These are phyloP conservation scores for Nymphalis urticae DNA, from an alignment of 2,888 invertebrate genomes.

Conservation along the genomic window DNA sequence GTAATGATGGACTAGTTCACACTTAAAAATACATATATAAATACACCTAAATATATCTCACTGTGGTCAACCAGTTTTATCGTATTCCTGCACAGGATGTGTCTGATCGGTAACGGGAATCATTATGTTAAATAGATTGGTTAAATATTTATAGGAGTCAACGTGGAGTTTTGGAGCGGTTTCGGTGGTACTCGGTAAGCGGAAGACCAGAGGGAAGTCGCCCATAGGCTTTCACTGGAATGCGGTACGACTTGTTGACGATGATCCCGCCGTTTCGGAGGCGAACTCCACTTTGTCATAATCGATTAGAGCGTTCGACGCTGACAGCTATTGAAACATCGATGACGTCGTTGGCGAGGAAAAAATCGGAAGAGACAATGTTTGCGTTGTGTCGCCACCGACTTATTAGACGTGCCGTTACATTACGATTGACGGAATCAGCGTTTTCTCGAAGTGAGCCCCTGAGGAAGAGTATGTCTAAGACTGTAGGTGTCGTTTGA, in stretches of 20 bases:
- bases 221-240: constrained; percentile 30
- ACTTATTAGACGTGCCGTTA: constrained; percentile 85
- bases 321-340: constrained; percentile 83
- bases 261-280: constrained; percentile 61
- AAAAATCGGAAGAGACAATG: constrained; percentile 88
- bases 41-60: constrained; percentile 61
- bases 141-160: constrained; percentile 49
- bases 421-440: constrained; percentile 85
- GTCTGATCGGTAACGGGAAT: constrained; percentile 22
- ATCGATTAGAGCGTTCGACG: constrained; percentile 63
- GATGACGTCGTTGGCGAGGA: constrained; percentile 86
- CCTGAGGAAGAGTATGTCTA: constrained; percentile 82
- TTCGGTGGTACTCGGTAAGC: constrained; percentile 40
- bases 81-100: constrained; percentile 33
- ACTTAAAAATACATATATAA: constrained; percentile 45
- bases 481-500: constrained; percentile 85
- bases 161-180: constrained; percentile 43
- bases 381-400: constrained; percentile 86
- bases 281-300: constrained; percentile 65
- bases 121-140: constrained; percentile 47
- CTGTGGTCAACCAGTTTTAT: constrained; percentile 56
- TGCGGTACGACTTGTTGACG: constrained; percentile 46
- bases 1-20: constrained; percentile 63
- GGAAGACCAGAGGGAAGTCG: constrained; percentile 62
- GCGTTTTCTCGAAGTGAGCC: constrained; percentile 85